These are phyloP conservation scores for Agrypnia vestita DNA, from an alignment of 1,140 invertebrate species.

Conservation along the genomic window DNA sequence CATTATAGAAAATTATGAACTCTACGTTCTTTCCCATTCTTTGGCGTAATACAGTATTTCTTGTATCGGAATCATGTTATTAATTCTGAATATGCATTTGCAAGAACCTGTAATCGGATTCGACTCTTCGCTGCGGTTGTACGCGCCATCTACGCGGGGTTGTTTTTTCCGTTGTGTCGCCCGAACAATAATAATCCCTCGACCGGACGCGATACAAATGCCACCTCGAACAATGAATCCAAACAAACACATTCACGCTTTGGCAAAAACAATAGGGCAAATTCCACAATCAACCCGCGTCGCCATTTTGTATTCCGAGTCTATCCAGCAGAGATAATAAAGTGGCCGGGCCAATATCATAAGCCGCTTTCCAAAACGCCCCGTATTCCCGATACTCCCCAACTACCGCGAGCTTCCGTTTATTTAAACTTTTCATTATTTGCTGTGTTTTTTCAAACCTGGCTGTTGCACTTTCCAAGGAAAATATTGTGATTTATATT, in stretches of 20 bases:
- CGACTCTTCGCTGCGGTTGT: background rate
- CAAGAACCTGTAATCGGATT: constrained; percentile 8
- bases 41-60: too few relatives aligned
- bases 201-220: constrained; percentile 49
- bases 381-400: constrained; percentile 20
- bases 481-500: too few relatives aligned
- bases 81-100: constrained; percentile 9
- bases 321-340: constrained; percentile 50
- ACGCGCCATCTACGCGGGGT: background rate
- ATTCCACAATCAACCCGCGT: constrained; percentile 36
- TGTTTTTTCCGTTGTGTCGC: constrained; percentile 19
- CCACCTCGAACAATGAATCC: constrained; percentile 51
- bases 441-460: background rate
- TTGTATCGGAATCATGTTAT: background rate
- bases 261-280: constrained; percentile 52
- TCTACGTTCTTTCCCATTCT: too few relatives aligned
- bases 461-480: too few relatives aligned
- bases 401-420: background rate
- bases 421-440: constrained; percentile 14
- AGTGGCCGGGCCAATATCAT: constrained; percentile 48
- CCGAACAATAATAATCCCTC: constrained; percentile 49
- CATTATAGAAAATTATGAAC: too few relatives aligned
- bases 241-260: constrained; percentile 52
- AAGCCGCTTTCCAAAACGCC: constrained; percentile 48
- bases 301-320: constrained; percentile 47